Evolutionary conservation across 2,888 invertebrate species (phyloP).

Genomic region (Scaptomyza flava): DNA sequence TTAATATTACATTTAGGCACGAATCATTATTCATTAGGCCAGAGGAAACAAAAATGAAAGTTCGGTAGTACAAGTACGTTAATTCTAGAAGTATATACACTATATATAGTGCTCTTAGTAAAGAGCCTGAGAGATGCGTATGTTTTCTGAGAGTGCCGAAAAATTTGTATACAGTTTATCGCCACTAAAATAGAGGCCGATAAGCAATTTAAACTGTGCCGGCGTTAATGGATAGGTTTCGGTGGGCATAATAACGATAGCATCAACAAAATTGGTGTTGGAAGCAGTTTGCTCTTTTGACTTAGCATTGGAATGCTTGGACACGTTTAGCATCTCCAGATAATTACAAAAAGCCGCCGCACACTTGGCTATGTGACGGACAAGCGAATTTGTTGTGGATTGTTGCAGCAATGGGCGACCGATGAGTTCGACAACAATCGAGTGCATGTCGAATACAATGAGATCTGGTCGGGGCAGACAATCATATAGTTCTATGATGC

Average conservation of each 20-base stretch:
- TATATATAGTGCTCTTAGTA: background rate
- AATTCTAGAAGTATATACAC: too few species aligned
- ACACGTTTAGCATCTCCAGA: constrained; percentile 33
- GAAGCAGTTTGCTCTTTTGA: background rate
- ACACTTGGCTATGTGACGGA: constrained; percentile 62
- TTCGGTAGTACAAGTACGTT: too few species aligned
- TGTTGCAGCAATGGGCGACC: constrained; percentile 58
- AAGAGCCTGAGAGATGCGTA: constrained; percentile 30
- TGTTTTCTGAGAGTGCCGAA: constrained; percentile 31
- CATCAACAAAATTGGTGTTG: constrained; percentile 29
- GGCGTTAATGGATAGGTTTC: constrained; percentile 51
- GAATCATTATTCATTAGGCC: background rate
- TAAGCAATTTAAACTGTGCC: constrained; percentile 66
- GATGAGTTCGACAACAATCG: constrained; percentile 45
- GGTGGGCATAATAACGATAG: constrained; percentile 58
- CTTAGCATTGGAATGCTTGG: constrained; percentile 2
- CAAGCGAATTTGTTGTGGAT: constrained; percentile 41
- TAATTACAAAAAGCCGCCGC: constrained; percentile 59
- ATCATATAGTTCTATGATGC: constrained; percentile 59
- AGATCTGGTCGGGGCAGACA: constrained; percentile 55
- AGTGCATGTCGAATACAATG: constrained; percentile 68
- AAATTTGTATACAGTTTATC: constrained; percentile 49
- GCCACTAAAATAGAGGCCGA: constrained; percentile 70
- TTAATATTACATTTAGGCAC: background rate
- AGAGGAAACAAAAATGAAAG: background rate